Percentiles rank a stretch among this genome's conserved stretches.
These are phyloP conservation scores for Calameuta filiformis DNA, from an alignment of 2,888 invertebrate genomes.

Conservation along the genomic window DNA sequence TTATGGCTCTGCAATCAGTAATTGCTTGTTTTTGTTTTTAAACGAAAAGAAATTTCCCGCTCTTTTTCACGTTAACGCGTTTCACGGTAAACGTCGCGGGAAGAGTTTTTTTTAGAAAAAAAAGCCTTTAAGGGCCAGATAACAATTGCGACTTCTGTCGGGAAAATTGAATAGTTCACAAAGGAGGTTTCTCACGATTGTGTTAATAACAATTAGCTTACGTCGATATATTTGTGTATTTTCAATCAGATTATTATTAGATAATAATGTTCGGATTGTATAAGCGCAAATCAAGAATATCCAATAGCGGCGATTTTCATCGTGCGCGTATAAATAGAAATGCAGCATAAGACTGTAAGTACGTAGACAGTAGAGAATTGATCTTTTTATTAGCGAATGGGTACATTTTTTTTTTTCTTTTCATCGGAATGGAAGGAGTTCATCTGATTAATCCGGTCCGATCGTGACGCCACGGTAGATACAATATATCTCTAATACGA, in stretches of 20 bases:
- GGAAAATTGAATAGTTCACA: neutral
- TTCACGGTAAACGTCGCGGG: neutral
- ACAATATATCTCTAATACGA: conserved; percentile 10
- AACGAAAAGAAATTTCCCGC: neutral
- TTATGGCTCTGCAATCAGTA: neutral
- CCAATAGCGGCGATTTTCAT: neutral
- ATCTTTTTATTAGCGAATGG: neutral
- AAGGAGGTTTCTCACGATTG: neutral
- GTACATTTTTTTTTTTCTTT: neutral
- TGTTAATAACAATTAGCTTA: neutral
- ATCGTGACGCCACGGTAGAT: conserved; percentile 20
- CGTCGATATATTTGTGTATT: neutral
- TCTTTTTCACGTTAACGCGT: neutral
- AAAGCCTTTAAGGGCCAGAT: neutral
- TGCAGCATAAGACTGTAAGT: neutral
- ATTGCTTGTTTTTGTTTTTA: neutral
- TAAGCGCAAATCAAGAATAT: neutral
- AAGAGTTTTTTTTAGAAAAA: neutral
- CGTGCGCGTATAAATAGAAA: neutral
- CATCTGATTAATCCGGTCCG: neutral
- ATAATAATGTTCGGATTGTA: neutral
- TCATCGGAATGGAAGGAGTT: neutral
- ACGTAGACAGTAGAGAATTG: neutral
- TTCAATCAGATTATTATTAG: neutral
- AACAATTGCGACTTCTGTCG: neutral